Evolutionary conservation across 2,888 invertebrate genomes (phyloP), one percentile per base, ranked within the genome.

Genomic region (Cryptocephalus moraei): DNA sequence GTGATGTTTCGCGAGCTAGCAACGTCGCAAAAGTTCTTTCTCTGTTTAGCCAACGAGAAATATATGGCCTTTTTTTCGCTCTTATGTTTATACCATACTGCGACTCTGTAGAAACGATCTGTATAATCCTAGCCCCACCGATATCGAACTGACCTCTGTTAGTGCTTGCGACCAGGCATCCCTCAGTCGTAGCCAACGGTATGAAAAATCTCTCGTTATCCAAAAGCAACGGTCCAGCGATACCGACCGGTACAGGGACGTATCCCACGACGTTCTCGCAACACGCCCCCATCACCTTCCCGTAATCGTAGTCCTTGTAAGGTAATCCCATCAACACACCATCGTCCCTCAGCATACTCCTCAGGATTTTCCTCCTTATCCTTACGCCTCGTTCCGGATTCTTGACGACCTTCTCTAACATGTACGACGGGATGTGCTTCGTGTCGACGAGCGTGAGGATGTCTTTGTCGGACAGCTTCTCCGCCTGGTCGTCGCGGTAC

Each of bases 161-260:
- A 0, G 95, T 94, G 33, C 92, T 93, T 1, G 97, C 97, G 0
- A 97, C 90, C 44, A 99, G 74, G 46, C 95, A 96, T 0, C 97
- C 97, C 73, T 97, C 97, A 0, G 97, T 99, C 0, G 97, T 99
- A 6, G 97, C 95, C 92, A 99, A 89, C 8, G 97, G 97, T 46
- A 97, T 84, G 71, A 85, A 82, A 62, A 84, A 85, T 10, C 78
- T 66, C 54, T 82, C 77, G 0, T 86, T 90, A 68, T 96, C 91
- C 1, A 96, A 73, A 0, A 84, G 69, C 31, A 99, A 72, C 0
- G 97, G 97, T 0, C 97, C 97, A 2, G 91, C 96, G 53, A 92
- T 82, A 0, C 97, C 97, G 0, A 96, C 82, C 0, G 97, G 97
- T 8, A 97, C 80, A 2, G 96, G 95, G 44, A 95, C 80, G 68